Evolutionary conservation across 2,888 invertebrate species (phyloP), one percentile per base, ranked within the genome.

Genomic region (Nemotelus nigrinus): DNA sequence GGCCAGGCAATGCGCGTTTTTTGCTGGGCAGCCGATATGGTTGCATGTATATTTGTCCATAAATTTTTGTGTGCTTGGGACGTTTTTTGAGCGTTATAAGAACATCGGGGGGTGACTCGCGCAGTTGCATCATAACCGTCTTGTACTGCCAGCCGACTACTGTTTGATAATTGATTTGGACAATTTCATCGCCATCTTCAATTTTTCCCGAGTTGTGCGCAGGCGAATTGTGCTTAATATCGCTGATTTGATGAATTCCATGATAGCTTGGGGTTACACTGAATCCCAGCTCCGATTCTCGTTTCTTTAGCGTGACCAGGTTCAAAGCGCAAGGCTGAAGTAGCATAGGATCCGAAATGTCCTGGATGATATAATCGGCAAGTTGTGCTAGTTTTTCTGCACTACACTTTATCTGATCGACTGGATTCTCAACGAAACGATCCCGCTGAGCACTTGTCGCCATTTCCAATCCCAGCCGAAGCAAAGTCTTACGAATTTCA

Each of bases 171-270:
- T 92, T 92, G 45, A 92, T 95, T 90, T 97, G 96, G 60, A 98
- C 94, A 82, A 99, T 95, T 89, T 99, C 98, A 88, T 99, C 98
- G 0, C 98, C 98, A 82, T 94, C 94, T 87, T 97, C 97, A 83
- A 99, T 93, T 88, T 95, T 96, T 2, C 95, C 95, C 82, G 95
- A 95, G 53, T 94, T 92, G 88, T 97, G 96, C 58, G 98, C 97
- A 2, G 97, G 96, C 71, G 96, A 96, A 83, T 96, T 94, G 87
- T 94, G 93, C 85, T 96, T 95, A 76, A 98, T 94, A 84, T 95
- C 94, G 39, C 94, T 94, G 78, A 99, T 94, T 85, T 96, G 94
- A 84, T 85, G 91, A 80, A 92, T 90, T 0, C 93, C 92, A 86
- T 93, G 94, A 87, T 93, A 95, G 60, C 94, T 94, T 7, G 96